A percentile compares a stretch with the other conserved stretches of the same genome.
These are phyloP conservation scores for Lepidurus arcticus DNA, from an alignment of 1,140 invertebrate genomes.

Conservation along the genomic window DNA sequence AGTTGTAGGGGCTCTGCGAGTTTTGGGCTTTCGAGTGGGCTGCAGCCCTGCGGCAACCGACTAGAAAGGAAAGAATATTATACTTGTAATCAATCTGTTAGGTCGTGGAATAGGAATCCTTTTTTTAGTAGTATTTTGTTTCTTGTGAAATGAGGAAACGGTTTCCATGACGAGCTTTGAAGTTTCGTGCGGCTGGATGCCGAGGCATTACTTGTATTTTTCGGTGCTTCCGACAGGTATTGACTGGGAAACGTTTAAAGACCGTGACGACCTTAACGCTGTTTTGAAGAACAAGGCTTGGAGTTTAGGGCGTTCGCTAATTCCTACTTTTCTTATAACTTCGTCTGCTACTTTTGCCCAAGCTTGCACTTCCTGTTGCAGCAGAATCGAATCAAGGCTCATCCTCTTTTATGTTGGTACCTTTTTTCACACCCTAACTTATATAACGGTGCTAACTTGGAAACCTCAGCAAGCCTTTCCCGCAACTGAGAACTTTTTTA, in stretches of 20 bases:
- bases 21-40: background rate
- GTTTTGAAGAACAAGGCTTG: background rate
- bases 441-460: background rate
- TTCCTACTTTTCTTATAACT: background rate
- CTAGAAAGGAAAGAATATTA: too few species aligned
- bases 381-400: conserved; percentile 11
- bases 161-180: conserved; percentile 8
- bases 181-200: background rate
- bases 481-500: background rate
- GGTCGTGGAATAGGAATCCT: too few species aligned
- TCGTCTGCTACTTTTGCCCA: background rate
- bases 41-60: background rate
- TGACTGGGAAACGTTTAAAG: background rate
- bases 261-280: background rate
- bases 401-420: conserved; percentile 6
- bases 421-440: conserved; percentile 16
- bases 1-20: background rate
- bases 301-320: background rate
- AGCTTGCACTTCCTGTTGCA: background rate
- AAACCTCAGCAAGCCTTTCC: background rate
- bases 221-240: background rate
- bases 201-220: background rate
- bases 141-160: background rate
- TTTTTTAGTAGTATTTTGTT: background rate
- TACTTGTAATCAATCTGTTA: too few species aligned